A percentile compares a stretch with the other conserved stretches of the same genome.
These are phyloP conservation scores for Ursus arctos DNA, from an alignment of 2,113 vertebrate species.

Conservation along the genomic window DNA sequence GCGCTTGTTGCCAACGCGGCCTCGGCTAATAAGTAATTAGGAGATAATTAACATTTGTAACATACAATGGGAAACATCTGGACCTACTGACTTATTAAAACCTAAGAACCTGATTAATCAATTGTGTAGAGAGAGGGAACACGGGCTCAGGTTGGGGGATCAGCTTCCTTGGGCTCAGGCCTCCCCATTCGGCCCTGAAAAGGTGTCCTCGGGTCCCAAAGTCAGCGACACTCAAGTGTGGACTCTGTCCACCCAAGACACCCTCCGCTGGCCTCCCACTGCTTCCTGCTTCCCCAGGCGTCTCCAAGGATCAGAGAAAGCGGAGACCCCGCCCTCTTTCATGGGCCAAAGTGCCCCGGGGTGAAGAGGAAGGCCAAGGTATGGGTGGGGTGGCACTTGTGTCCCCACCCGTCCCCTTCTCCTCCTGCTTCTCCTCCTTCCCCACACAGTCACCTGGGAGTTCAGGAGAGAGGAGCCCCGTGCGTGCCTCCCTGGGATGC, in stretches of 20 bases:
- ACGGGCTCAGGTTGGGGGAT: background rate
- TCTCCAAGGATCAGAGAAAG: background rate
- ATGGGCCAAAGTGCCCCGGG: fast-evolving
- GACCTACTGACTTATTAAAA: constrained; percentile 71
- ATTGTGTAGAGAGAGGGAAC: background rate
- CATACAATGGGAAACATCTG: constrained; percentile 87
- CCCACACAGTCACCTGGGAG: background rate
- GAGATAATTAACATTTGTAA: constrained; percentile 88
- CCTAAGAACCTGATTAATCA: constrained; percentile 67
- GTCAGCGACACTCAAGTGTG: fast-evolving
- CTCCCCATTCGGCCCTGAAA: background rate
- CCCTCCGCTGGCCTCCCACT: fast-evolving
- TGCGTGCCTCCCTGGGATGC: fast-evolving
- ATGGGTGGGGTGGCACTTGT: fast-evolving
- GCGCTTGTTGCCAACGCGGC: background rate
- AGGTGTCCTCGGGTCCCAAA: fast-evolving
- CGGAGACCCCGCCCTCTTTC: too few relatives aligned
- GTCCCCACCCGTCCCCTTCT: fast-evolving
- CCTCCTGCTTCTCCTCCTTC: background rate
- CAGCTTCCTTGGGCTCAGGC: background rate
- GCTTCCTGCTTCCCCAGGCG: background rate
- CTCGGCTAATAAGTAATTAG: constrained; percentile 85
- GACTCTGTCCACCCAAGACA: background rate
- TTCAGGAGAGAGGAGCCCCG: background rate
- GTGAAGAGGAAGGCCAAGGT: background rate